Base-by-base conservation (phyloP, 2,113 vertebrate species). In the Hemibagrus wyckioides region DNA sequence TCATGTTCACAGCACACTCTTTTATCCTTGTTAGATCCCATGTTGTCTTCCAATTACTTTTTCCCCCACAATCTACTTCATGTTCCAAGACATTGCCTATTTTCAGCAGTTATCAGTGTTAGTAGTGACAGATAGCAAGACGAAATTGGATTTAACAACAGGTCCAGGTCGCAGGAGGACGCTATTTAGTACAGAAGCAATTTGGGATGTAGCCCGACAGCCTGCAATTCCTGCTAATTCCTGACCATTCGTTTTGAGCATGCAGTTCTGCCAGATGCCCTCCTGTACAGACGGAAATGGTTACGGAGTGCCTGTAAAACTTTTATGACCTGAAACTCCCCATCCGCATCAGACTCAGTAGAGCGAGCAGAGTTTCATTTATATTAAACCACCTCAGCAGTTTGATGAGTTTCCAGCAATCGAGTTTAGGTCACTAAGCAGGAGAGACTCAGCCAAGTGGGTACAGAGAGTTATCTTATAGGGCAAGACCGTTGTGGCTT, bases 351-450 rank as follows among this genome's bases (percentile, higher is more conserved):
- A 44, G 80, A 85, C 73, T 85, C 86, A 83, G 48, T 80, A 67
- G 84, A 71, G 59, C n/a, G 81, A 63, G 59, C 84, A 86, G 77
- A 59, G 63, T 82, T 91, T 88, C 50, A 71, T 88, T 90, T 80
- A 88, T 85, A 80, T 89, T 82, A 88, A 88, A 80, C 61, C 76
- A 87, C 36, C 65, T 90, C 80, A 86, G 73, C 65, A 83, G 33
- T 88, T 79, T 85, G 80, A 88, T 79, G 44, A 83, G 80, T 87
- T 85, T 87, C 56, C 50, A 81, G 57, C 48, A 41, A 63, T 67
- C 33, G 77, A 59, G 71, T 69, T 89, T 61, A 36, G 15, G 52
- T 79, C 76, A 71, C 41, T 75, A 67, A 89, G 69, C 44, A 84
- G 79, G 56, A 44, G 25, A 80, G 44, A 82, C 80, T 77, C 52